These are phyloP conservation scores for Drosophila mettleri DNA, from an alignment of 2,888 invertebrate genomes.

Conservation along the genomic window DNA sequence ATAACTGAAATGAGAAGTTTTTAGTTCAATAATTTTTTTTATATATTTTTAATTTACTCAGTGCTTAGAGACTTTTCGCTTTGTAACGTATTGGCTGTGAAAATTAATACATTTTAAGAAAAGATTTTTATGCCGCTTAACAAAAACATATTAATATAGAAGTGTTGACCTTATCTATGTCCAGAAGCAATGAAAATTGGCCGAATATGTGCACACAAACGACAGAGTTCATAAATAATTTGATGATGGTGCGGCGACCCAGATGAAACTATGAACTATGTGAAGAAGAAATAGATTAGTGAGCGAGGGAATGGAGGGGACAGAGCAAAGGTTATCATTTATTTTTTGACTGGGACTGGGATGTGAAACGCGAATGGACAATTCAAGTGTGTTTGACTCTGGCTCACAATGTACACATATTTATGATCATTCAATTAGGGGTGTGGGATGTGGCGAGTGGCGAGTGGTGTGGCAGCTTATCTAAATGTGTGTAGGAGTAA, in stretches of 20 bases:
- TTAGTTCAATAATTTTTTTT: too few species aligned
- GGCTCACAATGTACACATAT: conserved; percentile 56
- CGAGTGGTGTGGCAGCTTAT: conserved; percentile 28
- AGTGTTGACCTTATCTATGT: conserved; percentile 30
- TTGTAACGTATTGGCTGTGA: too few species aligned
- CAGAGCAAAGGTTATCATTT: conserved; percentile 39
- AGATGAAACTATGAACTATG: conserved; percentile 13
- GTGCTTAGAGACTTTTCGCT: too few species aligned
- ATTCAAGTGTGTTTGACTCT: conserved; percentile 20
- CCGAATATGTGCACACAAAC: conserved; percentile 5
- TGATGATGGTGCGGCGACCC: conserved; percentile 12
- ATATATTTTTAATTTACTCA: too few species aligned
- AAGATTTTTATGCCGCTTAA: not conserved
- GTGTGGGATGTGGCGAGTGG: too few species aligned
- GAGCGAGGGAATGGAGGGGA: not conserved
- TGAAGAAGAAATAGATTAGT: too few species aligned
- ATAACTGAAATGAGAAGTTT: too few species aligned
- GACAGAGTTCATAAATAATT: conserved; percentile 29
- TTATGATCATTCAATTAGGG: conserved; percentile 72
- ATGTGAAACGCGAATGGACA: not conserved
- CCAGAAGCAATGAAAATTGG: conserved; percentile 17
- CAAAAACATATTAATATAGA: conserved; percentile 8
- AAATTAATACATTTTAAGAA: too few species aligned
- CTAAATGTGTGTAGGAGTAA: conserved; percentile 17
- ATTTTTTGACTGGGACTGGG: conserved; percentile 24